Evolutionary conservation across 2,888 invertebrate genomes (phyloP).

Genomic region (Phengaris arion): DNA sequence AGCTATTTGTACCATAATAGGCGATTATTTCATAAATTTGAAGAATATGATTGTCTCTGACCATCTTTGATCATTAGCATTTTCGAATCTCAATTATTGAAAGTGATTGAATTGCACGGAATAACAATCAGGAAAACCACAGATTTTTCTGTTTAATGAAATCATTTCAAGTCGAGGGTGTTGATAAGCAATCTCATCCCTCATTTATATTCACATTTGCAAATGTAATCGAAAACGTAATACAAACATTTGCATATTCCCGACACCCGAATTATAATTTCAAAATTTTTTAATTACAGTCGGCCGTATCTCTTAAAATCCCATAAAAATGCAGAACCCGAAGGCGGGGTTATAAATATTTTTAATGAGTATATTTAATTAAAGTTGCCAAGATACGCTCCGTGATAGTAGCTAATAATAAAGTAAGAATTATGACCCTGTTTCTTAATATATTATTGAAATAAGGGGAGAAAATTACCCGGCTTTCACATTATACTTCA

Average conservation of each 20-base stretch:
- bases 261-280: slow-evolving; percentile 39
- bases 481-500: neutral
- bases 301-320: slow-evolving; percentile 53
- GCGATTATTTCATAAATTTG: too few species aligned
- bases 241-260: slow-evolving; percentile 14
- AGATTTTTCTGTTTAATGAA: neutral
- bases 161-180: slow-evolving; percentile 13
- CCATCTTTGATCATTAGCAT: neutral
- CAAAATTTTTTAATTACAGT: slow-evolving; percentile 40
- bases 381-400: slow-evolving; percentile 53
- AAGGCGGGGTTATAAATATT: slow-evolving; percentile 66
- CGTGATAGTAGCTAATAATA: slow-evolving; percentile 46
- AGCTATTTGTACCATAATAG: too few species aligned
- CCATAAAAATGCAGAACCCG: slow-evolving; percentile 70
- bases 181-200: slow-evolving; percentile 31
- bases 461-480: slow-evolving; percentile 29
- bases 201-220: slow-evolving; percentile 27
- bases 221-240: slow-evolving; percentile 26
- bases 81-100: neutral
- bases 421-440: slow-evolving; percentile 40
- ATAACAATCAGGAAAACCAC: neutral
- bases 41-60: neutral
- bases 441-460: slow-evolving; percentile 29
- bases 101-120: neutral
- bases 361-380: slow-evolving; percentile 72